Percentiles rank a stretch among this genome's conserved stretches.
phyloP scores from a whole-genome alignment of 1,140 invertebrate species.

The Acromyrmex echinatior region DNA sequence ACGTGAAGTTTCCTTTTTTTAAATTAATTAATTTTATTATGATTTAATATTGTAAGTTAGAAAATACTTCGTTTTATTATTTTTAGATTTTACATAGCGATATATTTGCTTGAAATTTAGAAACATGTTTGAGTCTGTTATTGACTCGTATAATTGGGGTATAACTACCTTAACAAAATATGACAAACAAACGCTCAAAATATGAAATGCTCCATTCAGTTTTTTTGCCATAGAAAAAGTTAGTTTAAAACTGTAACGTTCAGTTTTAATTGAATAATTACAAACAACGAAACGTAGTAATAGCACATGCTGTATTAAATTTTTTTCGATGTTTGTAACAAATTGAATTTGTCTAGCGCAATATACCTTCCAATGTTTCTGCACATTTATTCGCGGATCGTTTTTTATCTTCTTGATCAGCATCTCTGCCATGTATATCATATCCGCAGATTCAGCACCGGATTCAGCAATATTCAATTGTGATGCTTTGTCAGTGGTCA shows the following conservation, averaged over 20 bases:
- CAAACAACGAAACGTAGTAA: background rate
- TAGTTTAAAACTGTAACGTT: background rate
- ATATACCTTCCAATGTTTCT: conserved; percentile 90
- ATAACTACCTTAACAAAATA: background rate
- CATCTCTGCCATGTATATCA: conserved; percentile 89
- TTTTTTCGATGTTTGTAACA: conserved; percentile 6
- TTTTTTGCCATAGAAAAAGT: background rate
- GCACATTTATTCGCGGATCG: conserved; percentile 88
- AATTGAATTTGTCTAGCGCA: background rate
- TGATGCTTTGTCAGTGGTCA: conserved; percentile 85
- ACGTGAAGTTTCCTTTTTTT: too few species aligned
- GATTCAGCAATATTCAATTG: conserved; percentile 89
- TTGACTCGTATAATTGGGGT: too few species aligned
- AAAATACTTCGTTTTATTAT: too few species aligned
- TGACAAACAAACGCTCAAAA: background rate
- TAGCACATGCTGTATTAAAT: background rate
- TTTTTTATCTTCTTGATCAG: conserved; percentile 88
- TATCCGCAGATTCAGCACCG: conserved; percentile 88
- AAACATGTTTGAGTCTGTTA: too few species aligned
- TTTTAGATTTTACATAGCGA: too few species aligned
- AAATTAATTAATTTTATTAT: too few species aligned
- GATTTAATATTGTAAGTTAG: too few species aligned
- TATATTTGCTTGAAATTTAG: too few species aligned
- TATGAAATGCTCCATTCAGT: background rate
- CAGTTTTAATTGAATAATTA: background rate